Conservation (phyloP, 2,888 invertebrate species). For the Protophormia terraenovae region DNA sequence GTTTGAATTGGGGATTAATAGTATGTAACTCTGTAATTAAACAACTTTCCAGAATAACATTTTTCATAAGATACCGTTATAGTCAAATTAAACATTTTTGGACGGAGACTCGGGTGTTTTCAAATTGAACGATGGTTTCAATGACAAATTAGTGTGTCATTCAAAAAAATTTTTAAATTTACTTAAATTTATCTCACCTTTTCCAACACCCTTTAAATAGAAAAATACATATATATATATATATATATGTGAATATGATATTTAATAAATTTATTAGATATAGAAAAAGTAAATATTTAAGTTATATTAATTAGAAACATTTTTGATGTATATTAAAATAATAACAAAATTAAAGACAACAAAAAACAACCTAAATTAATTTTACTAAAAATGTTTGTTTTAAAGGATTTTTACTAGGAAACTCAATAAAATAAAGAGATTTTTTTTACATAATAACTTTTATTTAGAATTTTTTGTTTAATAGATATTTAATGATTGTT, state of each 20-base stretch:
- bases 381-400: slow-evolving; percentile 50
- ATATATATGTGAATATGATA: slow-evolving; percentile 12
- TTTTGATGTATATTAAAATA: slow-evolving; percentile 36
- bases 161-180: too few relatives aligned
- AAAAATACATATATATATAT: too few relatives aligned
- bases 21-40: too few relatives aligned
- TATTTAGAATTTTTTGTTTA: background rate
- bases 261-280: slow-evolving; percentile 44
- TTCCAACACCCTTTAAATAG: background rate
- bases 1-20: too few relatives aligned
- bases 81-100: too few relatives aligned
- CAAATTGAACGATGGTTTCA: too few relatives aligned
- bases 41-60: too few relatives aligned
- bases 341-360: background rate
- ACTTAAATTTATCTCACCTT: background rate
- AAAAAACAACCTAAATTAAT: slow-evolving; percentile 32
- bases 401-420: slow-evolving; percentile 31
- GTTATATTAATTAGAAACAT: slow-evolving; percentile 65
- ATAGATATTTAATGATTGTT: background rate
- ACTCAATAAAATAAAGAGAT: slow-evolving; percentile 7
- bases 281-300: slow-evolving; percentile 63
- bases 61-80: too few relatives aligned
- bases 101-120: too few relatives aligned
- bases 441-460: background rate
- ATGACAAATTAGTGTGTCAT: too few relatives aligned